phyloP scores from a whole-genome alignment of 2,113 vertebrate species.

The Aldabrachelys gigantea region DNA sequence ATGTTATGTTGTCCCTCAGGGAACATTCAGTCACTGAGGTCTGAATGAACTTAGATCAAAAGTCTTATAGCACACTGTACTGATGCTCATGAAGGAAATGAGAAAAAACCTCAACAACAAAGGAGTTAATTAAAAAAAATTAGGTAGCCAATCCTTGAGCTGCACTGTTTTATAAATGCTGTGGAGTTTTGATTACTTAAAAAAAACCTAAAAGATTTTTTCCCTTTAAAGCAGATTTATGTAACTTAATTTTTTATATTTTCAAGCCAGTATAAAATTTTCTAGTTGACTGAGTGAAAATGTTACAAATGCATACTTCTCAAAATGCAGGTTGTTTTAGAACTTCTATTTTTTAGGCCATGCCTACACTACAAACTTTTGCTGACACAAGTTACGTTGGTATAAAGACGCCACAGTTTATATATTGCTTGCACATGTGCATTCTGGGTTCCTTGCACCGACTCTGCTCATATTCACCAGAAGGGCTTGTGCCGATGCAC shows the following conservation, averaged over 20 bases:
- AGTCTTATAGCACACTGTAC: not conserved
- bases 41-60: not conserved
- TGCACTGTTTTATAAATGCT: not conserved
- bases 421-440: too few relatives aligned
- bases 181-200: not conserved
- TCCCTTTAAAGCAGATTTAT: not conserved
- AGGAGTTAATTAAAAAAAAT: conserved; percentile 11
- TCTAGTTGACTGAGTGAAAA: conserved; percentile 23
- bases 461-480: too few relatives aligned
- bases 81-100: not conserved
- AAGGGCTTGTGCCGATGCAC: too few relatives aligned
- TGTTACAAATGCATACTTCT: not conserved
- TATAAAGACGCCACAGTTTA: too few relatives aligned
- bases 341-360: not conserved
- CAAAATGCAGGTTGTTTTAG: not conserved
- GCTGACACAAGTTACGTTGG: too few relatives aligned
- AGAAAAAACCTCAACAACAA: not conserved
- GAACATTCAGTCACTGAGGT: not conserved
- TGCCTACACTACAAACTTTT: too few relatives aligned
- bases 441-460: too few relatives aligned
- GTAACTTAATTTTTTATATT: not conserved
- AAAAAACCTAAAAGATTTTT: not conserved
- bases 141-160: not conserved
- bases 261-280: conserved; percentile 30
- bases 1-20: not conserved